These are phyloP conservation scores for Rapana venosa DNA, from an alignment of 2,888 invertebrate genomes.

Conservation along the genomic window DNA sequence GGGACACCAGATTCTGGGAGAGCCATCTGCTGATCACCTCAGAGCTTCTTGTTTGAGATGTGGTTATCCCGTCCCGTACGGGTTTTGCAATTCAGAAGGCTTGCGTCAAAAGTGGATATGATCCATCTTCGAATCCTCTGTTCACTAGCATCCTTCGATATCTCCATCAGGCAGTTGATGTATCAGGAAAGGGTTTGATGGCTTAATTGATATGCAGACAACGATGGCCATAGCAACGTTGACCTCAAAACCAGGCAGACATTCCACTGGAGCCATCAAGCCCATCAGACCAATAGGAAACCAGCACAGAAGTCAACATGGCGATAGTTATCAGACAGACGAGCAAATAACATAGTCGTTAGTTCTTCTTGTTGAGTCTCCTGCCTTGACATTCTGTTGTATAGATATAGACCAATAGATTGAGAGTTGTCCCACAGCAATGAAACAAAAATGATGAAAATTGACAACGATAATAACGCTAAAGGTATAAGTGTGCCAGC, in stretches of 20 bases:
- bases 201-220: conserved; percentile 35
- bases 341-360: conserved; percentile 21
- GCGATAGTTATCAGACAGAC: conserved; percentile 30
- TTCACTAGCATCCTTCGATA: not conserved
- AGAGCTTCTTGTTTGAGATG: not conserved
- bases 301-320: conserved; percentile 32
- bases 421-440: not conserved
- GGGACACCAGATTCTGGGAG: not conserved
- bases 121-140: not conserved
- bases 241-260: conserved; percentile 5
- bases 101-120: not conserved
- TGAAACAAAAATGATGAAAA: not conserved
- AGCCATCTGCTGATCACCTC: not conserved
- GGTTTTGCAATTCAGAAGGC: not conserved
- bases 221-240: conserved; percentile 30
- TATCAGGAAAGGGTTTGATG: conserved; percentile 42
- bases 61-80: not conserved
- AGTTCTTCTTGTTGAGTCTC: not conserved
- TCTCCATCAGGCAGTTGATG: conserved; percentile 27
- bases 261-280: conserved; percentile 28
- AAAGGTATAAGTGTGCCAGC: not conserved
- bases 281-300: conserved; percentile 36
- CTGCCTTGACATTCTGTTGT: not conserved
- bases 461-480: not conserved
- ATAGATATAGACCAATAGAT: not conserved